Conservation (phyloP, 1,140 invertebrate genomes). For the Drosophila lacteicornis region DNA sequence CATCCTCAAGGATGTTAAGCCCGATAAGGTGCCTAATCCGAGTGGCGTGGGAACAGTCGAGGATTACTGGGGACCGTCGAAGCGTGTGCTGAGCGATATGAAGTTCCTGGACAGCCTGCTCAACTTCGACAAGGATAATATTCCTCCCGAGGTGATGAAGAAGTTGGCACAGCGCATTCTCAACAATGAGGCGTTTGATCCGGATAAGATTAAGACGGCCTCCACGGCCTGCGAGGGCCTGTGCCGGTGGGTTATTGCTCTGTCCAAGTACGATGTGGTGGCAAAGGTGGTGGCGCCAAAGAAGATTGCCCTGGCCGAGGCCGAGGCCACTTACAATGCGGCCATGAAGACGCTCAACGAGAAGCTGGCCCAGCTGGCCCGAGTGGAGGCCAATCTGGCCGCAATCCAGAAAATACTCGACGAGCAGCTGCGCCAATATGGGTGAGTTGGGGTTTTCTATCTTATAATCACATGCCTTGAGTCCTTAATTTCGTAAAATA, state of each 20-base stretch:
- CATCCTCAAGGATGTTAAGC: constrained; percentile 91
- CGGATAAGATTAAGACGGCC: constrained; percentile 93
- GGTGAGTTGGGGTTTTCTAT: constrained; percentile 35
- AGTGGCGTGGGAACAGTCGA: constrained; percentile 91
- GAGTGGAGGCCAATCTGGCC: constrained; percentile 89
- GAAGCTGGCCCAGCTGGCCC: constrained; percentile 91
- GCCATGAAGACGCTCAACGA: constrained; percentile 89
- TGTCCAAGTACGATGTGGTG: constrained; percentile 97
- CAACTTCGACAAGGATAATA: constrained; percentile 97
- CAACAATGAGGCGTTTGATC: constrained; percentile 95
- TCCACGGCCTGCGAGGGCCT: constrained; percentile 93
- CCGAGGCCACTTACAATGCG: constrained; percentile 89
- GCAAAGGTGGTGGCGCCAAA: constrained; percentile 95
- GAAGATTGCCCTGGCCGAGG: constrained; percentile 91
- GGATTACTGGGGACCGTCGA: constrained; percentile 97
- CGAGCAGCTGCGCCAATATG: constrained; percentile 85
- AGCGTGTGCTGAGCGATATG: constrained; percentile 95
- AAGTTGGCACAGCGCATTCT: constrained; percentile 93
- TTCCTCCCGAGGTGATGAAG: constrained; percentile 92
- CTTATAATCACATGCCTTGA: too few species aligned
- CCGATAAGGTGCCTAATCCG: constrained; percentile 87
- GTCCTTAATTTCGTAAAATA: too few species aligned
- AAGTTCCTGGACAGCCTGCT: constrained; percentile 94
- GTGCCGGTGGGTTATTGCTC: constrained; percentile 96
- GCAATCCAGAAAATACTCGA: constrained; percentile 90